Base-by-base conservation (phyloP, 2,797 vertebrate genomes). In the Gobionotothen gibberifrons region DNA sequence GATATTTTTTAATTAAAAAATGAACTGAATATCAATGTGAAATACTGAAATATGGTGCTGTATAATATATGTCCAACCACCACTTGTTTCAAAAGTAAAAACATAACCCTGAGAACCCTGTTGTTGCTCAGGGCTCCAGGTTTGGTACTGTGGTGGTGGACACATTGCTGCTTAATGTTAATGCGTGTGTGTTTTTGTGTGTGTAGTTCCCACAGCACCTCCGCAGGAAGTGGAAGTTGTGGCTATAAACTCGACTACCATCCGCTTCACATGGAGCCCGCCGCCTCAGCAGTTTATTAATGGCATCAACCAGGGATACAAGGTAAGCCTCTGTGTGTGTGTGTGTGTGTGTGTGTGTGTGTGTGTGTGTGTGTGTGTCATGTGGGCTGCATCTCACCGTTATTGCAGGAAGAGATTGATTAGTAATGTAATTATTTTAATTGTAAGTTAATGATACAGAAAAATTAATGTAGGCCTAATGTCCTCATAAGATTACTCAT, bases 251-350 rank as follows among this genome's bases (percentile, higher is more conserved):
- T 98, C 98, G 4, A 98, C 97, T 3, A 96, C 96, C 51, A 93
- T 99, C 78, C 95, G 93, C 65, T 97, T 98, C 92, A 93, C 95
- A 1, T 99, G 97, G 97, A 97, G 94, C 75, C 97, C 97, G 10
- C 97, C 98, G 0, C 97, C 97, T 4, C 97, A 98, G 80, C 97
- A 99, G 83, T 99, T 99, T 82, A 97, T 99, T 87, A 98, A 99
- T 0, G 97, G 97, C 63, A 98, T 99, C 87, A 99, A 98, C 93
- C 97, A 99, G 87, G 98, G 98, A 2, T 99, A 98, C 90, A 99
- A 98, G 96, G 97, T 97, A 93, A 88, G 79, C 17, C n/a, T 69
- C 22, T 63, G 55, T 36, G 54, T 26, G 44, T 17, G 44, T 17
- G 44, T 61, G 55, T 39, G 54, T 40, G 53, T 48, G 73, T 69